Evolutionary conservation across 2,113 vertebrate genomes (phyloP), one percentile per base, ranked within the genome.

Genomic region (Nothobranchius furzeri): DNA sequence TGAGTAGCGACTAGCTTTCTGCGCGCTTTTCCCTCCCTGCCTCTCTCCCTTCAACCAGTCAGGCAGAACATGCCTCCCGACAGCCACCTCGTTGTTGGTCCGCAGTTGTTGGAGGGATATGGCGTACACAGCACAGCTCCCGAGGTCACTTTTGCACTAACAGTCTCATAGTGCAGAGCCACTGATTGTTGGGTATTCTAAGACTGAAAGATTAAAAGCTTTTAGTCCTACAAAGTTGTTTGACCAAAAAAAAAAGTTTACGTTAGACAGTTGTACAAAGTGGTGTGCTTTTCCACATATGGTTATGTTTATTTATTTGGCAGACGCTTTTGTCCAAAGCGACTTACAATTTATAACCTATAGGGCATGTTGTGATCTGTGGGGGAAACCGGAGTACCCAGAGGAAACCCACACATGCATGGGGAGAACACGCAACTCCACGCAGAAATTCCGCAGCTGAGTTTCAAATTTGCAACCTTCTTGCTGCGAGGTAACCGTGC

Each of bases 121-220:
- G 55, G 37, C 12, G 55, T 58, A 68, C 50, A 13, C 12, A 13
- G 48, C 54, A 73, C 52, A 9, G 57, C 51, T 70, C 61, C 73
- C 3, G 63, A 70, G 68, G 78, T 84, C 36, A 4, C 60, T 60
- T 80, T 88, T 87, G 81, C 86, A 86, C 80, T 84, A 76, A 51
- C 11, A 4, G 40, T 60, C 49, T 56, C 36, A 12, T 43, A 3
- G 71, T 57, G 58, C 48, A 53, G 47, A 59, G 64, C 61, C 2
- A 2, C 69, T 72, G 53, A 48, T 64, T 65, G 56, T 64, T 62
- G 25, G 35, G 64, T 51, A 14, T 58, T 67, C 58, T 63, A 52
- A 67, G 54, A 24, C 50, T 66, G 43, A 43, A 73, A 7, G 55
- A 70, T 43, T 58, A n/a, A 67, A 68, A 20, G 9, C 2, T 61